These are phyloP conservation scores for Ectemnius lituratus DNA, from an alignment of 2,888 invertebrate species.

Conservation along the genomic window DNA sequence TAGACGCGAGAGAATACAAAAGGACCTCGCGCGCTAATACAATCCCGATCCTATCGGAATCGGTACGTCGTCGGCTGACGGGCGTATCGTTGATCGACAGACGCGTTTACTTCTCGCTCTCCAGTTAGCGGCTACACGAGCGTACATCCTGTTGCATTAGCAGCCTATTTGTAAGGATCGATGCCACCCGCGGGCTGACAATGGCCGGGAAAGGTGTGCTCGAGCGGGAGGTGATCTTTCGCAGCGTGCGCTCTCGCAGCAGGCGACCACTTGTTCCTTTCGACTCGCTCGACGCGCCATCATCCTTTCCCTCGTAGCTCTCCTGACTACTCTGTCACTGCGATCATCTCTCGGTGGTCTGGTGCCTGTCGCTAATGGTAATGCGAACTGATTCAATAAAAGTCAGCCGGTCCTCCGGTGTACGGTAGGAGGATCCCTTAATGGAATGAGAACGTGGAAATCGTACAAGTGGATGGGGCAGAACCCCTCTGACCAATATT, in stretches of 20 bases:
- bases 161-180: conserved; percentile 67
- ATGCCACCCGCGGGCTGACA: conserved; percentile 64
- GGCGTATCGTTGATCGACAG: conserved; percentile 39
- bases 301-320: conserved; percentile 2
- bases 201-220: conserved; percentile 59
- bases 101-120: conserved; percentile 50
- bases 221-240: conserved; percentile 56
- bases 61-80: conserved; percentile 20
- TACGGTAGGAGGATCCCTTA: conserved; percentile 1
- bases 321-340: not conserved
- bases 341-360: too few species aligned
- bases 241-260: conserved; percentile 64
- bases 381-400: too few species aligned
- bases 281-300: conserved; percentile 31
- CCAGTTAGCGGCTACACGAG: conserved; percentile 52
- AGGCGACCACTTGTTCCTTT: conserved; percentile 51
- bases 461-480: not conserved
- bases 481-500: not conserved
- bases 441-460: not conserved
- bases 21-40: not conserved
- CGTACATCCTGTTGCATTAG: conserved; percentile 59
- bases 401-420: not conserved
- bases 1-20: too few species aligned
- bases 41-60: conserved; percentile 39
- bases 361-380: too few species aligned